Conservation (phyloP, 2,113 vertebrate species). For the Dasyornis broadbenti region DNA sequence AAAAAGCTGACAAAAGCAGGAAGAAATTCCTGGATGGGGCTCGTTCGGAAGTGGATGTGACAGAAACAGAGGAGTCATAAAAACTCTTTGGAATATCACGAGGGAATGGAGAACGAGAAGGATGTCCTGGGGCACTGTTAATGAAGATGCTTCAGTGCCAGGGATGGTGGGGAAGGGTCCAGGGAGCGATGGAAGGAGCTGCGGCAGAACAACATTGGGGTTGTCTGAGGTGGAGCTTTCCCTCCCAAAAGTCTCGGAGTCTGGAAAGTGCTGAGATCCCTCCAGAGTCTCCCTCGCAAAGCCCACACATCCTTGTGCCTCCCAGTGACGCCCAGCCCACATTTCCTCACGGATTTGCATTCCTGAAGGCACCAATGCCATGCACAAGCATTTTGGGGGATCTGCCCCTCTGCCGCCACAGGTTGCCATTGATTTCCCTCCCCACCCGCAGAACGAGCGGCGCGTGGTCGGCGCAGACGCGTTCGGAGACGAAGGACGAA, state of each 20-base stretch:
- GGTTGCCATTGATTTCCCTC: background rate
- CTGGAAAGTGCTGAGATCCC: background rate
- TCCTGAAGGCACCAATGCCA: background rate
- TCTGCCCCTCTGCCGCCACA: background rate
- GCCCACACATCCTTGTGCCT: background rate
- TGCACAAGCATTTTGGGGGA: accelerated
- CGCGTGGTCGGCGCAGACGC: accelerated
- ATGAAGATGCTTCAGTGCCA: background rate
- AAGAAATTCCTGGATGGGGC: background rate
- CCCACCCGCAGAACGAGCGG: background rate
- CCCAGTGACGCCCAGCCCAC: background rate
- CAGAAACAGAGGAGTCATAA: background rate
- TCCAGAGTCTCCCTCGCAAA: background rate
- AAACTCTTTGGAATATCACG: accelerated
- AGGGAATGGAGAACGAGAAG: background rate
- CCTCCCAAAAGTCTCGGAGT: background rate
- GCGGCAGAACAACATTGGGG: background rate
- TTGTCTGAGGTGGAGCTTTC: accelerated
- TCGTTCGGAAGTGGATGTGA: accelerated
- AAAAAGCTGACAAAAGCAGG: background rate
- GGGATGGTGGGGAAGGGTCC: background rate
- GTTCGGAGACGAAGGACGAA: background rate
- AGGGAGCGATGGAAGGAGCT: background rate
- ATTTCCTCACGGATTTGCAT: accelerated
- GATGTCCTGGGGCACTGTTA: accelerated